Base-by-base conservation (phyloP, 2,797 vertebrate species). In the Brachyrhaphis roseni region DNA sequence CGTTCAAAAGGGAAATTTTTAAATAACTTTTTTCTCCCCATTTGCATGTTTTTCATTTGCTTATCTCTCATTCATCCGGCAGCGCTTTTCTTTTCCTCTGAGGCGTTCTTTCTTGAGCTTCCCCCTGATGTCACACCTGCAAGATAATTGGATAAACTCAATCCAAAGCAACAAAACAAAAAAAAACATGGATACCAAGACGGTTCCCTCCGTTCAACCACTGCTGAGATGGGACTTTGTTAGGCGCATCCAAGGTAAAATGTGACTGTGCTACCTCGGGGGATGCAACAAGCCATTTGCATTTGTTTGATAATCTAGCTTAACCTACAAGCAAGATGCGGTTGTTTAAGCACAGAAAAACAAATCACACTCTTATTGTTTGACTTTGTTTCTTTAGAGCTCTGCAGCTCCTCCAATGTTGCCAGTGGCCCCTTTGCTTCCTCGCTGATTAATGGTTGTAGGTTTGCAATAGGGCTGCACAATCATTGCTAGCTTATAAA, bases 31-130 rank as follows among this genome's bases (percentile, higher is more conserved):
- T 86, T 26, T 26, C 1, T 16, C 5, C 46, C 3, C 77, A 94
- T 94, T 93, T 93, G 92, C 93, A 93, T 94, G 89, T 94, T 94
- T 93, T 94, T 93, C 90, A 93, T 94, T 94, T 94, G 91, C 92
- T 90, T 93, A 93, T 93, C 90, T 94, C 88, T 88, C 85, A 86
- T 91, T 92, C 87, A 87, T 90, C 87, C 80, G 31, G 84, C 87
- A 88, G 87, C 83, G 11, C 74, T 85, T 91, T 90, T 88, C 87
- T 86, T 82, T 89, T 83, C 92, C 90, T 90, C 84, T 78, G 0
- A 84, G 90, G 87, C 89, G 91, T 93, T 91, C 90, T 93, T 91
- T 91, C 90, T 93, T 91, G 84, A 78, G 89, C 88, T 82, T 80
- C 89, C 82, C 91, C 49, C 49, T 93, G 91, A 93, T 94, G 92